These are phyloP conservation scores for Eurystomus glaucurus DNA, from an alignment of 2,797 vertebrate genomes.

Conservation along the genomic window DNA sequence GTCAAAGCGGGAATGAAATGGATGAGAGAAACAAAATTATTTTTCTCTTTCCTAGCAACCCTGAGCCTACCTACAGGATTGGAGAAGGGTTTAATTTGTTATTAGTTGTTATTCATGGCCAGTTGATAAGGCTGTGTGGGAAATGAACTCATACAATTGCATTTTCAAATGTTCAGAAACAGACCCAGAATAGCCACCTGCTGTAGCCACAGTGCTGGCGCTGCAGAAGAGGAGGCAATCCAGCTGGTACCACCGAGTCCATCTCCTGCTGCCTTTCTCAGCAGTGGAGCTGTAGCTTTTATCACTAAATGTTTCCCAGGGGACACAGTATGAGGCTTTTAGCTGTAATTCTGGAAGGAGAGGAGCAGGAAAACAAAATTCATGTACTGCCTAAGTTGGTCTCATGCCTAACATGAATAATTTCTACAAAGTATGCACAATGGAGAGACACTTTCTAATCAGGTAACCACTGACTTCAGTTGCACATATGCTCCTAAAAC, in stretches of 20 bases:
- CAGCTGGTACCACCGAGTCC: rapidly evolving
- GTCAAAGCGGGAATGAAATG: not conserved
- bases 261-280: not conserved
- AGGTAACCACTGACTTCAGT: not conserved
- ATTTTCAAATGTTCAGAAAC: rapidly evolving
- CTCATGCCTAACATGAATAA: not conserved
- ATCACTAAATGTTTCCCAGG: not conserved
- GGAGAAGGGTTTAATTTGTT: not conserved
- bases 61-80: not conserved
- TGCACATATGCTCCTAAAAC: not conserved
- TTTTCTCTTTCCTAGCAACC: not conserved
- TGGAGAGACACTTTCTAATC: rapidly evolving
- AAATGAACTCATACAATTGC: not conserved
- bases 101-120: not conserved
- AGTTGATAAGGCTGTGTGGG: not conserved
- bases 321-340: not conserved
- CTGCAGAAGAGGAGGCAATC: not conserved
- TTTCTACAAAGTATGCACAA: not conserved
- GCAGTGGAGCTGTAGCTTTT: rapidly evolving
- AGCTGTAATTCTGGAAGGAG: not conserved
- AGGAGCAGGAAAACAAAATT: not conserved
- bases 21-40: not conserved
- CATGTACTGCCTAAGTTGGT: not conserved
- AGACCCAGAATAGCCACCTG: not conserved
- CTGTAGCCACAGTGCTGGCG: rapidly evolving